Conservation (phyloP, 2,113 vertebrate species). For the Sigmodon hispidus region DNA sequence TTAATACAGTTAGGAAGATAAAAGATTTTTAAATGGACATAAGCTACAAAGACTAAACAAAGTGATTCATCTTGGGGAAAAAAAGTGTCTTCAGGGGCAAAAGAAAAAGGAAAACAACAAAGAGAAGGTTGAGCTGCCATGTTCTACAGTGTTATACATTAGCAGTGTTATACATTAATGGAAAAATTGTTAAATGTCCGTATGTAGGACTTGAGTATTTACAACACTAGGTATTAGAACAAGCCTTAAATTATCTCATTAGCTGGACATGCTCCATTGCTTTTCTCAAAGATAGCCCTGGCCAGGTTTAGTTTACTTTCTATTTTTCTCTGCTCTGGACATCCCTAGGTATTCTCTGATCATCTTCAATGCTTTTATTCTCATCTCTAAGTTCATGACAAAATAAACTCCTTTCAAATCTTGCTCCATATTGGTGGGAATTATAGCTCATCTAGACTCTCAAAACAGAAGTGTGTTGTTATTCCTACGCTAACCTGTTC, state of each 20-base stretch:
- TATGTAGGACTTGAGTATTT: neutral
- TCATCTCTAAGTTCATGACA: neutral
- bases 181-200: neutral
- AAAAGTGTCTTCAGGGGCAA: neutral
- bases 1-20: neutral
- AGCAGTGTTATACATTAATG: neutral
- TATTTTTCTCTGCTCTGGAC: neutral
- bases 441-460: too few relatives aligned
- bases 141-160: too few relatives aligned
- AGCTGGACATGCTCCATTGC: neutral
- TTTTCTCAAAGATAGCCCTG: neutral
- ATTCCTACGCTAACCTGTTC: neutral
- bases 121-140: neutral
- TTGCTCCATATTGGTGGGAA: neutral
- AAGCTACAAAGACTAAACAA: neutral
- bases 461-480: neutral
- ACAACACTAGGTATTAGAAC: neutral
- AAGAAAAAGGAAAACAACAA: neutral
- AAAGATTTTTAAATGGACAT: neutral
- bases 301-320: neutral
- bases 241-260: neutral
- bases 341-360: neutral
- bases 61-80: neutral
- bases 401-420: neutral
- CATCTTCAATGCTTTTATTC: slow-evolving; percentile 3